These are phyloP conservation scores for Leucopsar rothschildi DNA, from an alignment of 2,113 vertebrate species.

Conservation along the genomic window DNA sequence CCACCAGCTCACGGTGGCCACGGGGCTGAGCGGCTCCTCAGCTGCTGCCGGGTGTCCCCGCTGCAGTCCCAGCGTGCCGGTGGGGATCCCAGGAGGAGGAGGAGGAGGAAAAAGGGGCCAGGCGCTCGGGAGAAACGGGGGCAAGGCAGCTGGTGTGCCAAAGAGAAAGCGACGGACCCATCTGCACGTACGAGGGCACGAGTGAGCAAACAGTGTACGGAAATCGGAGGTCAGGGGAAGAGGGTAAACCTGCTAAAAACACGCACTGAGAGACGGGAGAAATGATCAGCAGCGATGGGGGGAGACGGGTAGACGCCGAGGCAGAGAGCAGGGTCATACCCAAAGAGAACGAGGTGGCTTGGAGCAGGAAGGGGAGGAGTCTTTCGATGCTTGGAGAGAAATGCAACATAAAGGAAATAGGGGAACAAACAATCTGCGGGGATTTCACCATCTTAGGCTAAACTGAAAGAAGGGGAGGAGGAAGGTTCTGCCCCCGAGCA, in stretches of 20 bases:
- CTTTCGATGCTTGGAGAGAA: conserved; percentile 67
- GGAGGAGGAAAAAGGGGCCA: neutral
- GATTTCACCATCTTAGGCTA: conserved; percentile 73
- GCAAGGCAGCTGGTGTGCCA: neutral
- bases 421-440: conserved; percentile 73
- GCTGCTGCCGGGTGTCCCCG: neutral
- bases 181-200: neutral
- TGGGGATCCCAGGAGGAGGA: neutral
- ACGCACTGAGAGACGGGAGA: neutral
- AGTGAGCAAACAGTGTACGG: neutral
- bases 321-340: conserved; percentile 35
- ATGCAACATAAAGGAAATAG: conserved; percentile 75
- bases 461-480: conserved; percentile 70
- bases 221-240: neutral
- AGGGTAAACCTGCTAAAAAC: neutral
- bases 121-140: neutral
- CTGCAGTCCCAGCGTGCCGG: neutral
- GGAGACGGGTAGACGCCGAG: neutral
- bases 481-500: neutral
- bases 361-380: conserved; percentile 67
- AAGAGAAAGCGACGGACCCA: neutral
- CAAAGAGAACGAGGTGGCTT: conserved; percentile 42
- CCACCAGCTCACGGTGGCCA: neutral
- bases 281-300: neutral
- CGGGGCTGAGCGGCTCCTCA: neutral